Evolutionary conservation across 2,888 invertebrate species (phyloP), one percentile per base, ranked within the genome.

Genomic region (Malthinus flaveolus): DNA sequence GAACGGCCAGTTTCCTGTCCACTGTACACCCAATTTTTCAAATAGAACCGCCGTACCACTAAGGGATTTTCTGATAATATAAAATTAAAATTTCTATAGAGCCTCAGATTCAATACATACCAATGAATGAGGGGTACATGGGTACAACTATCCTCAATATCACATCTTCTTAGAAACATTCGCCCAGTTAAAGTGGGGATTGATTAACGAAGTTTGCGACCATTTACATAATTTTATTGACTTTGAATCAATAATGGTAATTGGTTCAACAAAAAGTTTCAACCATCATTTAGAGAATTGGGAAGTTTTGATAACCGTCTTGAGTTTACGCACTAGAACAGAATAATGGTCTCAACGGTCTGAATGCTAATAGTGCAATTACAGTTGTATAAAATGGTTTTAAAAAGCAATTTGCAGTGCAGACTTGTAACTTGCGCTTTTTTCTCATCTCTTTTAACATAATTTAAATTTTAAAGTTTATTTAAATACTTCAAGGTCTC

Each of bases 281-380:
- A 33, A 13, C 13, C 50, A 33, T 50, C 42, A 32, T 15, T 42
- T 50, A 50, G 42, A 33, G 42, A 50, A 33, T 50, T 42, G 39
- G 42, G 5, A 50, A 42, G 33, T 50, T 50, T 50, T 49, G 32
- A 49, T 37, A 37, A 49, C 37, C 36, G 36, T 39, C 32, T 32
- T 37, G 37, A 39, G 49, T 32, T 39, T 39, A 50, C 39, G 50
- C 39, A 50, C 50, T 33, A 33, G 39, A 12, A 32, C 32, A 8
- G 33, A 33, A 32, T 35, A 13, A 46, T 11, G 32, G 35, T 39
- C 39, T 39, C 36, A 23, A 50, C 32, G 42, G 42, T 50, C 39
- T 42, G 50, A 42, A 50, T 50, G 42, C 42, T 50, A 50, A 50
- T 50, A 39, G n/a, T n/a, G 33, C 42, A 32, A 50, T 49, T 50